phyloP scores from a whole-genome alignment of 1,140 invertebrate species.

The Procambarus clarkii region DNA sequence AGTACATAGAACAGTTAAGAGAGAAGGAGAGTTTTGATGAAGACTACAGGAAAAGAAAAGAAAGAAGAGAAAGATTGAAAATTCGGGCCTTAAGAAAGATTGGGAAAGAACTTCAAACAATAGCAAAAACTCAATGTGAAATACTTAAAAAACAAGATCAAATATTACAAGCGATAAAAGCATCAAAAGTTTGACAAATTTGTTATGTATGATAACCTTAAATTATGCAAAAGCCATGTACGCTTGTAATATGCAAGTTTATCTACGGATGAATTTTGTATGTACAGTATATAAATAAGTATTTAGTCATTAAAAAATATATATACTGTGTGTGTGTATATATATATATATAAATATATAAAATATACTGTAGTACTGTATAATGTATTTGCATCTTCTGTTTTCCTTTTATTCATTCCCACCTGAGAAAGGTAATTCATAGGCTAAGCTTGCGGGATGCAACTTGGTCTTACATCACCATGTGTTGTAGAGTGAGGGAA shows the following conservation, averaged over 20 bases:
- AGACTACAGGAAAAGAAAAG: constrained; percentile 48
- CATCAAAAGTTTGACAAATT: neutral
- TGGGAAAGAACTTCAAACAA: constrained; percentile 43
- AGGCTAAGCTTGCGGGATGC: too few species aligned
- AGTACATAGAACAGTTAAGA: constrained; percentile 35
- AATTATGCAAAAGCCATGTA: neutral
- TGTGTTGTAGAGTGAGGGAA: too few species aligned
- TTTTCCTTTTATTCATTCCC: too few species aligned
- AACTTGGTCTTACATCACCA: too few species aligned
- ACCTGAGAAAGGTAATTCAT: too few species aligned
- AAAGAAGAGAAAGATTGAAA: constrained; percentile 54
- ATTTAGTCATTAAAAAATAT: neutral
- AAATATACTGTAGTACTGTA: too few species aligned
- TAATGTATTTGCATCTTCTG: too few species aligned
- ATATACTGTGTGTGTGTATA: too few species aligned
- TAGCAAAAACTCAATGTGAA: constrained; percentile 49
- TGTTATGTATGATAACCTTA: neutral
- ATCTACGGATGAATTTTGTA: too few species aligned
- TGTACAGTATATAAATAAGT: too few species aligned
- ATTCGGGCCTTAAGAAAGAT: constrained; percentile 32
- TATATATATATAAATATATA: neutral
- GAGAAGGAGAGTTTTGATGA: constrained; percentile 25
- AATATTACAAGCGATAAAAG: constrained; percentile 35
- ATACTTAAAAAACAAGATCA: constrained; percentile 46
- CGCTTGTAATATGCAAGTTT: too few species aligned